Evolutionary conservation across 2,888 invertebrate genomes (phyloP).

Genomic region (Ethmia dodecea): DNA sequence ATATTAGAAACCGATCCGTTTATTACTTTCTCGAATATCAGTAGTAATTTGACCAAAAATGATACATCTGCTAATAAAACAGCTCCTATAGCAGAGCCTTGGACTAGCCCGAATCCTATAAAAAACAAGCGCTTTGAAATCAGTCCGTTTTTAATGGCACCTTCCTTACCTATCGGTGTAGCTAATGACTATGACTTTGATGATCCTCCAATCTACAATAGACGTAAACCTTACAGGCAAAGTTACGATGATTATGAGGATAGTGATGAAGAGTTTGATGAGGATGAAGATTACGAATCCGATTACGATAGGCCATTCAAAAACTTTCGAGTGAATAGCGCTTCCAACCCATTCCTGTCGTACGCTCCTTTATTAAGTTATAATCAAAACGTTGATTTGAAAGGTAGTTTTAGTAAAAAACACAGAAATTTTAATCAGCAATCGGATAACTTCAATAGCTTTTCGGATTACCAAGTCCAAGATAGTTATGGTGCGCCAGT

Average conservation of each 20-base stretch:
- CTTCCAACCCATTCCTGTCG: slow-evolving; percentile 16
- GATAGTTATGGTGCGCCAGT: too few species aligned
- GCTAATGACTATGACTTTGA: slow-evolving; percentile 33
- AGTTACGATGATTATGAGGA: slow-evolving; percentile 25
- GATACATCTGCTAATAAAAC: too few species aligned
- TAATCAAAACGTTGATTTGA: slow-evolving; percentile 24
- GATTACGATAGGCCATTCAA: slow-evolving; percentile 31
- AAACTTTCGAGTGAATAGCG: slow-evolving; percentile 17
- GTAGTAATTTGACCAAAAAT: too few species aligned
- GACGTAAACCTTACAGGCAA: slow-evolving; percentile 10
- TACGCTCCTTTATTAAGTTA: slow-evolving; percentile 29
- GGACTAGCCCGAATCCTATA: slow-evolving; percentile 10
- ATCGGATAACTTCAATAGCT: too few species aligned
- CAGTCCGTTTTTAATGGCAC: slow-evolving; percentile 32
- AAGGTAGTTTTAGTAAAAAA: slow-evolving; percentile 28
- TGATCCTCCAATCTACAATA: slow-evolving; percentile 16
- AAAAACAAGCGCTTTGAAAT: slow-evolving; percentile 16
- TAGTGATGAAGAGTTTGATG: slow-evolving; percentile 34
- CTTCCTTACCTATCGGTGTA: slow-evolving; percentile 38
- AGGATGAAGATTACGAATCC: slow-evolving; percentile 31
- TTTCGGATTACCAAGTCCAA: too few species aligned
- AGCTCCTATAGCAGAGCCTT: slow-evolving; percentile 18
- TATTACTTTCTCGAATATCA: slow-evolving; percentile 15
- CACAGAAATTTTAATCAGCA: slow-evolving; percentile 18
- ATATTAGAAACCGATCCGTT: slow-evolving; percentile 45